Conservation (phyloP, 2,888 invertebrate genomes). For the Dynastes grantii region DNA sequence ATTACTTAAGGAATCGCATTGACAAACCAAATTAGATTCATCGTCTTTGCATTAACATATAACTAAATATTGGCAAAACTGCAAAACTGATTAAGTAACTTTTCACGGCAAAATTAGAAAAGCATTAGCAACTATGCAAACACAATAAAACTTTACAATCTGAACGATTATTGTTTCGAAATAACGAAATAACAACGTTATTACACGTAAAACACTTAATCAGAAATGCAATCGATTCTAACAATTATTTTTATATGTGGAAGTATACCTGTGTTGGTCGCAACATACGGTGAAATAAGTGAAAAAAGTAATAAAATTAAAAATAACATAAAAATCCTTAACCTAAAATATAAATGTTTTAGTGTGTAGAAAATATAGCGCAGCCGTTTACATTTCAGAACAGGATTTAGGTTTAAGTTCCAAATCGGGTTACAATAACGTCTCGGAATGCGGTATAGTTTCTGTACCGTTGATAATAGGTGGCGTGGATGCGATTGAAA, state of each 20-base stretch:
- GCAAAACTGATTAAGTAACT: not conserved
- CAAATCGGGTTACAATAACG: constrained; percentile 57
- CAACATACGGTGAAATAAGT: constrained; percentile 43
- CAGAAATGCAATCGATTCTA: not conserved
- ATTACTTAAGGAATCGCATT: too few species aligned
- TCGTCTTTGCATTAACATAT: too few species aligned
- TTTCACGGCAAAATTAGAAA: not conserved
- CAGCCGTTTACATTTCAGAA: constrained; percentile 64
- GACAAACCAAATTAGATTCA: too few species aligned
- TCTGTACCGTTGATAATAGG: constrained; percentile 69
- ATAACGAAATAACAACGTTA: not conserved
- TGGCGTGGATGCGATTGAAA: constrained; percentile 63
- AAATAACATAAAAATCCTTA: not conserved
- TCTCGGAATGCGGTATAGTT: constrained; percentile 66
- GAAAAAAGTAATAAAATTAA: constrained; percentile 38
- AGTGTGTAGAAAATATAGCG: constrained; percentile 69
- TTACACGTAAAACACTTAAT: not conserved
- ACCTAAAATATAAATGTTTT: constrained; percentile 48
- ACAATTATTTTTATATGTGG: not conserved
- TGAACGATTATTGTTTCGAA: not conserved
- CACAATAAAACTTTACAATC: not conserved
- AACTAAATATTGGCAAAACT: too few species aligned
- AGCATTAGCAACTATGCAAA: not conserved
- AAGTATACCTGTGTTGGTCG: not conserved
- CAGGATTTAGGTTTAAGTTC: constrained; percentile 64